Conservation (phyloP, 2,888 invertebrate species). For the Baccha elongata region DNA sequence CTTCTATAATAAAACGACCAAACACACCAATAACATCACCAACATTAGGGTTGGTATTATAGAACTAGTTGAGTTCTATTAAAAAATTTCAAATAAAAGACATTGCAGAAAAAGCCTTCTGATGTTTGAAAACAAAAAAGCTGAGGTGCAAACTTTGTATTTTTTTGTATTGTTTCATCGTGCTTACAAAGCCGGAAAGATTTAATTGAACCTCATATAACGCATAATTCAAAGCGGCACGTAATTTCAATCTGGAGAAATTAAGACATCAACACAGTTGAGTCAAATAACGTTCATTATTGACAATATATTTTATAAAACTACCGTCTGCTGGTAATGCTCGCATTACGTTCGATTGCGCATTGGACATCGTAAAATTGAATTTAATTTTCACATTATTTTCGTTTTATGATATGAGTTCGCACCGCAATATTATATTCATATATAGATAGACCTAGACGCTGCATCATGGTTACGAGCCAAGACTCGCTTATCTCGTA, state of each 20-base stretch:
- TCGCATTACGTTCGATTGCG: slow-evolving; percentile 69
- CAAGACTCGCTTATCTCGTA: slow-evolving; percentile 47
- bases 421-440: slow-evolving; percentile 40
- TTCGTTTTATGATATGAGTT: slow-evolving; percentile 72
- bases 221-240: slow-evolving; percentile 54
- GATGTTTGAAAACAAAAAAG: background rate
- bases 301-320: slow-evolving; percentile 70
- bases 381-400: slow-evolving; percentile 73
- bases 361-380: slow-evolving; percentile 70
- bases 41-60: too few species aligned
- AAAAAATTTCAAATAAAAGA: too few species aligned
- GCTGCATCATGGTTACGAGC: slow-evolving; percentile 1
- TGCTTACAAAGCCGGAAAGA: background rate
- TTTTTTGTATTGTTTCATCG: background rate
- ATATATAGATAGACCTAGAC: background rate
- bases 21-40: too few species aligned
- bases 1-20: too few species aligned
- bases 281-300: slow-evolving; percentile 67
- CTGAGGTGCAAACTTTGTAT: background rate
- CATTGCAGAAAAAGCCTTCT: too few species aligned
- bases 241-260: slow-evolving; percentile 52
- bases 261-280: slow-evolving; percentile 69
- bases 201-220: background rate
- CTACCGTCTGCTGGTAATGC: slow-evolving; percentile 63
- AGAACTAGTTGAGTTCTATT: too few species aligned